These are phyloP conservation scores for Eubucco bourcierii DNA, from an alignment of 2,113 vertebrate genomes.

Conservation along the genomic window DNA sequence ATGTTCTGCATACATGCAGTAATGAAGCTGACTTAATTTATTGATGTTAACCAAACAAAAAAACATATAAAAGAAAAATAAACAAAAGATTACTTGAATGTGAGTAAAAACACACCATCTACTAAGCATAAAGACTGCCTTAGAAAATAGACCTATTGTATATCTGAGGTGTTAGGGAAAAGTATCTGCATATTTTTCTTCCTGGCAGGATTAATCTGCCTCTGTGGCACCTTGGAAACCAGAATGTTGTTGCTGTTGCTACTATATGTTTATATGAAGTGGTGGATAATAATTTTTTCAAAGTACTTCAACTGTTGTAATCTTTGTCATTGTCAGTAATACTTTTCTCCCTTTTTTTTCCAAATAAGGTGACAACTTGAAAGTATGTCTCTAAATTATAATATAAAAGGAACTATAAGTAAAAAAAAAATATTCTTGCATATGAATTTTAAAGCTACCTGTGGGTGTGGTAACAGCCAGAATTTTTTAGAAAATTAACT, in stretches of 20 bases:
- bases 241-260: neutral
- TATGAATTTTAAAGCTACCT: neutral
- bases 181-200: neutral
- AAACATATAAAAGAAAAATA: slow-evolving; percentile 8
- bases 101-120: neutral
- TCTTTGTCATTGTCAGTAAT: neutral
- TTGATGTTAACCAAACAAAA: neutral
- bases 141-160: neutral
- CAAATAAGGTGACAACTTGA: neutral
- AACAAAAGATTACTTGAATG: neutral
- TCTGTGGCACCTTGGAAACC: slow-evolving; percentile 7
- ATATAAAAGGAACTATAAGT: neutral
- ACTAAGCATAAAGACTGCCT: neutral
- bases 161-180: neutral
- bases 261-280: neutral
- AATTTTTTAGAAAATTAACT: neutral
- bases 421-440: neutral
- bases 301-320: neutral
- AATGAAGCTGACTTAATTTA: neutral
- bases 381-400: neutral
- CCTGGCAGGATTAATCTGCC: neutral
- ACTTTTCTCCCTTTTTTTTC: neutral
- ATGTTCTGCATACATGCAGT: neutral
- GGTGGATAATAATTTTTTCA: neutral
- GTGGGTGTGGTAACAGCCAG: neutral